A percentile compares a stretch with the other conserved stretches of the same genome.
phyloP scores from a whole-genome alignment of 2,797 vertebrate genomes.

The Pampus argenteus region DNA sequence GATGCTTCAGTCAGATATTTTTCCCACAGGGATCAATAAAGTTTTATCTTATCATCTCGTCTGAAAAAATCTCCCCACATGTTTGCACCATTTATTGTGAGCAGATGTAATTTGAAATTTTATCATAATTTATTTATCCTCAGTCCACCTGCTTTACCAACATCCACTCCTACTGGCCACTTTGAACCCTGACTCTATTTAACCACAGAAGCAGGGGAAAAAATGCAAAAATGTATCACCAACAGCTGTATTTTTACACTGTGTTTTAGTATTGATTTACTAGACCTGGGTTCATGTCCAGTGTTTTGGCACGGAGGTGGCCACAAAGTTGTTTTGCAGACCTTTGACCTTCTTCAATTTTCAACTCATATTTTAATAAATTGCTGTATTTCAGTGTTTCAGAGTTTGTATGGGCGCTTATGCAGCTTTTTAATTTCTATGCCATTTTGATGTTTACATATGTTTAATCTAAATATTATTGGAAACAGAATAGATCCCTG shows the following conservation, averaged over 20 bases:
- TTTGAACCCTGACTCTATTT: not conserved
- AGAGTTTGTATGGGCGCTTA: not conserved
- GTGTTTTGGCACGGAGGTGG: not conserved
- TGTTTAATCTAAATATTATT: not conserved
- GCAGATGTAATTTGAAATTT: slow-evolving; percentile 19
- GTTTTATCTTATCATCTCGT: slow-evolving; percentile 18
- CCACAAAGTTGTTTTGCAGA: not conserved
- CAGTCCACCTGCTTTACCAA: not conserved
- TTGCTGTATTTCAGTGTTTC: not conserved
- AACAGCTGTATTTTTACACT: not conserved
- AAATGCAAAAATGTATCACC: not conserved
- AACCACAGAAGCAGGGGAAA: not conserved
- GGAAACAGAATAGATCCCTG: not conserved
- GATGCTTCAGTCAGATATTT: slow-evolving; percentile 2
- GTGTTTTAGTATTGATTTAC: not conserved
- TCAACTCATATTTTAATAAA: not conserved
- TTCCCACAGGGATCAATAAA: slow-evolving; percentile 26
- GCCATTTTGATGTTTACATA: too few species aligned
- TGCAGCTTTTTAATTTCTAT: too few species aligned
- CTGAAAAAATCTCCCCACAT: slow-evolving; percentile 17
- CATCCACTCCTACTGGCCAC: not conserved
- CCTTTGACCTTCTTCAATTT: not conserved
- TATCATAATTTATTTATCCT: not conserved
- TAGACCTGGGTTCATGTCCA: not conserved
- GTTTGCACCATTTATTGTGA: slow-evolving; percentile 9